These are phyloP conservation scores for Amia ocellicauda DNA, from an alignment of 2,113 vertebrate genomes.

Conservation along the genomic window DNA sequence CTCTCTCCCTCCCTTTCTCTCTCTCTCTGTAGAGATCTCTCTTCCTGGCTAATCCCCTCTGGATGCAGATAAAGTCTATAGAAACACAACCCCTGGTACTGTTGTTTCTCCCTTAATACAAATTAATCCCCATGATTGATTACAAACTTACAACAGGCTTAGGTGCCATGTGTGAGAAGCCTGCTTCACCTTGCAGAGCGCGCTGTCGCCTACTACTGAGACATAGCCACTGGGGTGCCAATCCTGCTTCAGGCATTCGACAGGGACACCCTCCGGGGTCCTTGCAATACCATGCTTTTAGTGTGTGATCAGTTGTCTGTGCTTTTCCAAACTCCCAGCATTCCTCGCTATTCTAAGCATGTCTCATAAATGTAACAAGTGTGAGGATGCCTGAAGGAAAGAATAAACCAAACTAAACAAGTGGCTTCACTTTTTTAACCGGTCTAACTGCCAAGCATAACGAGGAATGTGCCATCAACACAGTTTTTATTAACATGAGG, in stretches of 20 bases:
- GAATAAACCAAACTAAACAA: too few relatives aligned
- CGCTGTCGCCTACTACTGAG: slow-evolving; percentile 11
- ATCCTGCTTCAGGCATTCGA: slow-evolving; percentile 13
- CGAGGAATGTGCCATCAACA: too few relatives aligned
- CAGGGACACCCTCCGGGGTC: slow-evolving; percentile 8
- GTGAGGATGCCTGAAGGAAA: too few relatives aligned
- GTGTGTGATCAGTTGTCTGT: too few relatives aligned
- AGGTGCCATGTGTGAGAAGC: slow-evolving; percentile 61
- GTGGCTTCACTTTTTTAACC: too few relatives aligned
- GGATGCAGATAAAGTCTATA: slow-evolving; percentile 58
- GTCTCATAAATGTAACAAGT: too few relatives aligned
- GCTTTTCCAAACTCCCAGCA: too few relatives aligned
- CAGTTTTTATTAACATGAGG: too few relatives aligned
- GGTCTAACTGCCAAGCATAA: too few relatives aligned
- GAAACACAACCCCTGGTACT: slow-evolving; percentile 43
- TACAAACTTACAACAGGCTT: slow-evolving; percentile 64
- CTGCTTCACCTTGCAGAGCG: slow-evolving; percentile 49
- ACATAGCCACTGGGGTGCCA: not conserved
- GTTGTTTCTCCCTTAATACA: slow-evolving; percentile 57
- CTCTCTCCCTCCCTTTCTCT: slow-evolving; percentile 24
- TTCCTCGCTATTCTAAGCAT: too few relatives aligned
- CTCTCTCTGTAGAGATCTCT: slow-evolving; percentile 33
- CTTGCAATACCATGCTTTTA: too few relatives aligned
- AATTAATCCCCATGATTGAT: slow-evolving; percentile 72
- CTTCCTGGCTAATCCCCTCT: slow-evolving; percentile 54